Percentiles rank a stretch among this genome's conserved stretches.
Evolutionary conservation across 2,888 invertebrate species (phyloP).

Genomic region (Cosmopolites sordidus): DNA sequence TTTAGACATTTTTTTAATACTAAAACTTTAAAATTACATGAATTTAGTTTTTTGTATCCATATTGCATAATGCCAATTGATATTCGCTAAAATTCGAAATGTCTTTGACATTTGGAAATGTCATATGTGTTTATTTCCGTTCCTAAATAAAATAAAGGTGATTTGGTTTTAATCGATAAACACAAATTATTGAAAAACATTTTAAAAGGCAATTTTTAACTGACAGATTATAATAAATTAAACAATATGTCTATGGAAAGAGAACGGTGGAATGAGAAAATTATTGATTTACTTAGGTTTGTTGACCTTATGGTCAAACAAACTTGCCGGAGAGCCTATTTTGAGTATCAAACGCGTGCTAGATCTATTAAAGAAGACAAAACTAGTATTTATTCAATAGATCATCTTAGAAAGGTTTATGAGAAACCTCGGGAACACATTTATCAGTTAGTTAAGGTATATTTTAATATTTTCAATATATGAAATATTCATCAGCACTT

Average conservation of each 20-base stretch:
- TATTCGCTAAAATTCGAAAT: too few relatives aligned
- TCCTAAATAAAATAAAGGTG: background rate
- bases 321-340: slow-evolving; percentile 35
- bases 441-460: slow-evolving; percentile 35
- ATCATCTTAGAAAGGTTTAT: slow-evolving; percentile 37
- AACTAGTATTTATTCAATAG: slow-evolving; percentile 36
- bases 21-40: too few relatives aligned
- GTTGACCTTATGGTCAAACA: slow-evolving; percentile 36
- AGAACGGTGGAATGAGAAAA: slow-evolving; percentile 23
- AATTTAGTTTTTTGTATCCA: too few relatives aligned
- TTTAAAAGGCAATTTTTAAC: background rate
- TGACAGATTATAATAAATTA: background rate
- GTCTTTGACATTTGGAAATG: background rate
- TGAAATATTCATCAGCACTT: too few relatives aligned
- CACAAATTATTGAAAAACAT: background rate
- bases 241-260: slow-evolving; percentile 18
- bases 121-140: slow-evolving; percentile 1
- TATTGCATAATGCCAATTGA: too few relatives aligned
- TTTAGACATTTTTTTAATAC: too few relatives aligned
- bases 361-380: slow-evolving; percentile 33
- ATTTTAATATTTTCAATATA: slow-evolving; percentile 9
- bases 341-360: slow-evolving; percentile 37
- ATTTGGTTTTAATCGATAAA: background rate
- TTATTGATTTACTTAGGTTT: slow-evolving; percentile 32
- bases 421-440: slow-evolving; percentile 37